Evolutionary conservation across 2,113 vertebrate species (phyloP).

Genomic region (Riparia riparia): DNA sequence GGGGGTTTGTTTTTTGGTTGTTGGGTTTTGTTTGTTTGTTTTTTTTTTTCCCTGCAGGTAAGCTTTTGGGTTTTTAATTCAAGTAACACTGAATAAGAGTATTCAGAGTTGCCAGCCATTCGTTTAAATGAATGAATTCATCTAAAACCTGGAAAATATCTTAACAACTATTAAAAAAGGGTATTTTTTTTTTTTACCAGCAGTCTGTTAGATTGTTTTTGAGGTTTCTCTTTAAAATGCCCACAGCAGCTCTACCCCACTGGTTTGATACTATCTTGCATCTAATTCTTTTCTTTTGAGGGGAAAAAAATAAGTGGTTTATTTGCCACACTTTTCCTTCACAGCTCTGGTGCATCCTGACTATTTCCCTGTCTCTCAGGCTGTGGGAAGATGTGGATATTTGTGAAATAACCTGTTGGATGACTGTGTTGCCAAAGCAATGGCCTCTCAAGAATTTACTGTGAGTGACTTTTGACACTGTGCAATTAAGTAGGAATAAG

Average conservation of each 20-base stretch:
- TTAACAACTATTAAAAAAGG: not conserved
- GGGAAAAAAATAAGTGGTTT: accelerated
- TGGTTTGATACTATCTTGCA: not conserved
- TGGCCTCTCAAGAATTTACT: slow-evolving; percentile 67
- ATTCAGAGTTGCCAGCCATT: not conserved
- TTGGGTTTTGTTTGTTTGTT: not conserved
- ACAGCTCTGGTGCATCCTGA: not conserved
- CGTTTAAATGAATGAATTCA: accelerated
- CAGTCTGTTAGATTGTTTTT: not conserved
- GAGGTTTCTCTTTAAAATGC: not conserved
- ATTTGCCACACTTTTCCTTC: not conserved
- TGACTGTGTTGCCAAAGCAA: not conserved
- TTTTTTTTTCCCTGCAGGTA: not conserved
- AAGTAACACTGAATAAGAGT: not conserved
- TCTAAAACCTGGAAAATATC: not conserved
- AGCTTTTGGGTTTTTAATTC: accelerated
- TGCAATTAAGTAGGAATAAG: not conserved
- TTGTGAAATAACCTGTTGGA: not conserved
- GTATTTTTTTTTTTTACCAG: not conserved
- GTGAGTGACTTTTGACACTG: slow-evolving; percentile 48
- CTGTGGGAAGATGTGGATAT: not conserved
- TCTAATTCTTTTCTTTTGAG: not conserved
- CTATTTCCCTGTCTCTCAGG: not conserved
- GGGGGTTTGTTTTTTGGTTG: too few species aligned
- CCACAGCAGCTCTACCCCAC: not conserved